Percentiles rank a stretch among this genome's conserved stretches.
These are phyloP conservation scores for Acanthoscelides obtectus DNA, from an alignment of 2,888 invertebrate species.

Conservation along the genomic window DNA sequence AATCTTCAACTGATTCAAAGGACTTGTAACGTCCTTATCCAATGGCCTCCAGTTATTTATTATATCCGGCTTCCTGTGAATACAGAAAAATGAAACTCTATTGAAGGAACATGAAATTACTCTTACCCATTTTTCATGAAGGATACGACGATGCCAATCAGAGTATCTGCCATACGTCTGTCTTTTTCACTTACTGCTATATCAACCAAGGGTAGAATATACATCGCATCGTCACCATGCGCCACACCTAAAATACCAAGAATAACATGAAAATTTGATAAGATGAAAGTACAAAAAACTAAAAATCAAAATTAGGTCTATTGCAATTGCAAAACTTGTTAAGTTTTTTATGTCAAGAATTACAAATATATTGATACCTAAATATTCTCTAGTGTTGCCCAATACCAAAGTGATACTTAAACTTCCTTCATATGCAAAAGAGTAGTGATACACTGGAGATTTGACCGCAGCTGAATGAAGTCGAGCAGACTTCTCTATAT, in stretches of 20 bases:
- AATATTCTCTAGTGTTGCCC: not conserved
- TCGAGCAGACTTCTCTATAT: slow-evolving; percentile 57
- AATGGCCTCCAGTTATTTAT: not conserved
- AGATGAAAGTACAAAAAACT: too few species aligned
- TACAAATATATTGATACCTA: not conserved
- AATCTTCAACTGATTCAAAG: slow-evolving; percentile 23
- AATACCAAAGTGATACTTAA: not conserved
- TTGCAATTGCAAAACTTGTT: not conserved
- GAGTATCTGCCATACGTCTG: slow-evolving; percentile 46
- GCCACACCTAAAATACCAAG: slow-evolving; percentile 56
- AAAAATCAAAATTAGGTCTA: not conserved
- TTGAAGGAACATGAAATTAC: slow-evolving; percentile 3
- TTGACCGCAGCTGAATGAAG: slow-evolving; percentile 54
- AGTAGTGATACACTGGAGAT: slow-evolving; percentile 59
- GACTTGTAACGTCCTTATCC: not conserved
- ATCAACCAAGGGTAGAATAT: slow-evolving; percentile 46
- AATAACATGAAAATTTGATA: too few species aligned
- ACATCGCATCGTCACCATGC: slow-evolving; percentile 59
- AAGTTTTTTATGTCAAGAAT: not conserved
- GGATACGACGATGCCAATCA: slow-evolving; percentile 53
- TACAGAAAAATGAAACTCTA: not conserved
- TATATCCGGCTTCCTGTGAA: slow-evolving; percentile 21
- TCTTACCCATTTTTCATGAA: slow-evolving; percentile 59
- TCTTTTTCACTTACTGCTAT: slow-evolving; percentile 45
- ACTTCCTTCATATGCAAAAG: not conserved